These are phyloP conservation scores for Dendrolimus punctatus DNA, from an alignment of 1,140 invertebrate genomes.

Conservation along the genomic window DNA sequence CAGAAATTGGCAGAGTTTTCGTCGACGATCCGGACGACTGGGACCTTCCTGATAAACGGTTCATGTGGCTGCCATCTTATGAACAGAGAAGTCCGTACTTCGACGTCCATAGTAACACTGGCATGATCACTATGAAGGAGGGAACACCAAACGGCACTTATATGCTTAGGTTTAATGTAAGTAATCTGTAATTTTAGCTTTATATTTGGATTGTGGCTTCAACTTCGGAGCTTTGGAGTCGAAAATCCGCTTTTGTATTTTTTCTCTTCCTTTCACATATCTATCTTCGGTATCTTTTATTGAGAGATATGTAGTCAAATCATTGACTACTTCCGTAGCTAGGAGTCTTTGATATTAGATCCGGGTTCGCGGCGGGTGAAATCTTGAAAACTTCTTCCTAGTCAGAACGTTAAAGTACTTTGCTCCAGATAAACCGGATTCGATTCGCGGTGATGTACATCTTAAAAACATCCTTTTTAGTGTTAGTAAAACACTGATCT, in stretches of 20 bases:
- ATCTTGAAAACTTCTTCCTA: too few species aligned
- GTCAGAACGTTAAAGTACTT: too few species aligned
- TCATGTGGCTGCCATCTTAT: conserved; percentile 75
- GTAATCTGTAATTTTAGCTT: conserved; percentile 17
- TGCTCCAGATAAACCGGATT: too few species aligned
- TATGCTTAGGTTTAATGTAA: conserved; percentile 79
- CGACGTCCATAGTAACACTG: conserved; percentile 78
- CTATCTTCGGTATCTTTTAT: too few species aligned
- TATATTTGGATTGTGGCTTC: background rate
- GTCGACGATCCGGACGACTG: conserved; percentile 94
- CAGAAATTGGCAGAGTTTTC: conserved; percentile 90
- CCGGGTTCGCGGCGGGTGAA: too few species aligned
- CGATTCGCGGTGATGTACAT: too few species aligned
- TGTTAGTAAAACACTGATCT: too few species aligned
- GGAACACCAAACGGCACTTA: conserved; percentile 81
- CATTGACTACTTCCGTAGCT: too few species aligned
- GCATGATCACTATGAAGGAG: conserved; percentile 87
- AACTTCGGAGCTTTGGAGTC: background rate
- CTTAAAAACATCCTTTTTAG: too few species aligned
- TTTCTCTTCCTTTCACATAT: too few species aligned
- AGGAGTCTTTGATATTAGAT: too few species aligned
- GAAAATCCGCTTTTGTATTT: background rate
- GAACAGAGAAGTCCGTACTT: conserved; percentile 75
- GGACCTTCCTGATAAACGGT: conserved; percentile 92
- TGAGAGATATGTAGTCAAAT: too few species aligned